Conservation (phyloP, 1,140 invertebrate genomes). For the Drosophila tropicalis region DNA sequence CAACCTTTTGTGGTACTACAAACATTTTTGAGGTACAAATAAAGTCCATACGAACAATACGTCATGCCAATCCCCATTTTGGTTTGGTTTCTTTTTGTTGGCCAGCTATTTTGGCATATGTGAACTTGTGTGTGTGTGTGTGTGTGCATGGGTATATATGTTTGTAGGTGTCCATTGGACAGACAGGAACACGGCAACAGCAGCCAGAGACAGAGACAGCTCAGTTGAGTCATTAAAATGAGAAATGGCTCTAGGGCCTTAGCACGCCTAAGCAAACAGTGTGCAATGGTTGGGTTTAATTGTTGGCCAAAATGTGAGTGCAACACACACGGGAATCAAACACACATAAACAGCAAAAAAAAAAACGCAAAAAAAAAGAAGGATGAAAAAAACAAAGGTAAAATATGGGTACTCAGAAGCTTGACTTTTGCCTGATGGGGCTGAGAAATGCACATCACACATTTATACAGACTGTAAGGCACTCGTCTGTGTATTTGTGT, state of each 20-base stretch:
- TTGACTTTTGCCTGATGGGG: slow-evolving; percentile 57
- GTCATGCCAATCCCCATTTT: not conserved
- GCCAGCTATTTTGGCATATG: slow-evolving; percentile 8
- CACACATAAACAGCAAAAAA: slow-evolving; percentile 10
- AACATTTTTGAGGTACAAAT: not conserved
- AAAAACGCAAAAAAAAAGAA: slow-evolving; percentile 12
- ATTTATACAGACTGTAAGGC: slow-evolving; percentile 22
- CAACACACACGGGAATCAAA: slow-evolving; percentile 30
- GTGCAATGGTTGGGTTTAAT: slow-evolving; percentile 69
- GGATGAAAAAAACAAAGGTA: slow-evolving; percentile 46
- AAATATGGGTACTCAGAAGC: slow-evolving; percentile 30
- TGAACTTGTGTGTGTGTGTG: not conserved
- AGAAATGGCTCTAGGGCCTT: slow-evolving; percentile 68
- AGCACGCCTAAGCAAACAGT: slow-evolving; percentile 61
- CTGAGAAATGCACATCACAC: slow-evolving; percentile 27
- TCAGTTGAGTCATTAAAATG: slow-evolving; percentile 79
- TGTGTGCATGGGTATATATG: not conserved
- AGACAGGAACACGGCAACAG: slow-evolving; percentile 21
- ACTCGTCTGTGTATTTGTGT: slow-evolving; percentile 1
- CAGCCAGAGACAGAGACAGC: slow-evolving; percentile 43
- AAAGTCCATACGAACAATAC: not conserved
- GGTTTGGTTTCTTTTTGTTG: not conserved
- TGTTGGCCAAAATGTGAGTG: slow-evolving; percentile 69
- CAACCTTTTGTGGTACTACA: too few relatives aligned
- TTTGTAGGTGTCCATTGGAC: slow-evolving; percentile 33